phyloP scores from a whole-genome alignment of 2,797 vertebrate species.

The Brachyrhaphis roseni region DNA sequence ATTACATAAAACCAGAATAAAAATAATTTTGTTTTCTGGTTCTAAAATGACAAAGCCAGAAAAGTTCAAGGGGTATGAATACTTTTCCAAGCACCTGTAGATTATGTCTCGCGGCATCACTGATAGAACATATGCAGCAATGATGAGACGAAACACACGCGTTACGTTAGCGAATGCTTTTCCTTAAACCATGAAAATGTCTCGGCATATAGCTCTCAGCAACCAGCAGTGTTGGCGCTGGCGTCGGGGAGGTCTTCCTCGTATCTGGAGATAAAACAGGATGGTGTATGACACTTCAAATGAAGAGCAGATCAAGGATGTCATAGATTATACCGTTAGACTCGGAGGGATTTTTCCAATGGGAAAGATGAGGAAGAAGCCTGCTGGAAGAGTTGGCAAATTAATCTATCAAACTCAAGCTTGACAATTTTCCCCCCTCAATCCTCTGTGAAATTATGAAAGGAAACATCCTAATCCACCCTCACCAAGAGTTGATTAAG shows the following conservation, averaged over 20 bases:
- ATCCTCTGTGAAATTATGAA: conserved; percentile 72
- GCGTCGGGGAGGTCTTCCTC: conserved; percentile 56
- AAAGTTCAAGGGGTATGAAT: background rate
- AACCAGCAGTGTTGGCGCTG: conserved; percentile 42
- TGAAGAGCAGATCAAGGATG: conserved; percentile 80
- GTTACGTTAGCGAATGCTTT: conserved; percentile 37
- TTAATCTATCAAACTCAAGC: conserved; percentile 81
- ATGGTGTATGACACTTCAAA: conserved; percentile 78
- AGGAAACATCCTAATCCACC: conserved; percentile 76
- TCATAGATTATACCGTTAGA: conserved; percentile 76
- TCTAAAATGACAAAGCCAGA: background rate
- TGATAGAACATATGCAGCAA: conserved; percentile 51
- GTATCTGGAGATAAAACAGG: conserved; percentile 71
- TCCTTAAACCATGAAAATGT: conserved; percentile 70
- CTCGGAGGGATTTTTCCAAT: conserved; percentile 75
- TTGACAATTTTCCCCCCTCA: conserved; percentile 75
- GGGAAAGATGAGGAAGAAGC: conserved; percentile 67
- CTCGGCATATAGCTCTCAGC: conserved; percentile 63
- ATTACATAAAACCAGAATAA: background rate
- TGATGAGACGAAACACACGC: conserved; percentile 36
- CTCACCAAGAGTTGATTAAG: conserved; percentile 66
- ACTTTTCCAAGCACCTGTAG: background rate
- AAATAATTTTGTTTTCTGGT: background rate
- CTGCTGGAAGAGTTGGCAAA: conserved; percentile 74
- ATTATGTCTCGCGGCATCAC: conserved; percentile 2